phyloP scores from a whole-genome alignment of 2,888 invertebrate genomes.

The Elegia similella region DNA sequence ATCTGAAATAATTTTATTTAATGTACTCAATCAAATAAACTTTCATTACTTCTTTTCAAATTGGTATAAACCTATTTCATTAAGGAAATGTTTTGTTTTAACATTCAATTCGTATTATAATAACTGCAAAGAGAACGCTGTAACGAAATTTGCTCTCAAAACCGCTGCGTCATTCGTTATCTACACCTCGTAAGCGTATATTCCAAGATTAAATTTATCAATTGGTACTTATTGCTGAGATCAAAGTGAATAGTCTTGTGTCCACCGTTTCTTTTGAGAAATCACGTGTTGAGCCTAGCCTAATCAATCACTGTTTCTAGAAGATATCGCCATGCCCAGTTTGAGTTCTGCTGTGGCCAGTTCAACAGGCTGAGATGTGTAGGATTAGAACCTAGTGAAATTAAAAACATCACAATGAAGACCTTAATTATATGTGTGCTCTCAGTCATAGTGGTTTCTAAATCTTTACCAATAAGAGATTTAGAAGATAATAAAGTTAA shows the following conservation, averaged over 20 bases:
- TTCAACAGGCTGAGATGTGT: constrained; percentile 3
- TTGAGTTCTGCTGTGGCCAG: neutral
- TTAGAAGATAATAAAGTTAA: constrained; percentile 15
- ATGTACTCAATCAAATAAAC: too few relatives aligned
- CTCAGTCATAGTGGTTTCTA: constrained; percentile 26
- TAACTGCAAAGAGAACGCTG: neutral
- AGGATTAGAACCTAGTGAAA: constrained; percentile 6
- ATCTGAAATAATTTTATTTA: too few relatives aligned
- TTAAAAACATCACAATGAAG: constrained; percentile 31
- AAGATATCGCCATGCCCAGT: constrained; percentile 5
- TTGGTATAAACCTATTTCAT: too few relatives aligned
- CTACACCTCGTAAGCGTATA: neutral
- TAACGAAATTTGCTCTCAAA: neutral
- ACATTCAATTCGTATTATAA: too few relatives aligned
- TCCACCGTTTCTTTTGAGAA: neutral
- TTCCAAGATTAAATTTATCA: constrained; percentile 1
- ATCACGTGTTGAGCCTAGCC: neutral
- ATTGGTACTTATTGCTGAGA: neutral
- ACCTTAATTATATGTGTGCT: constrained; percentile 30
- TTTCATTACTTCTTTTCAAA: too few relatives aligned
- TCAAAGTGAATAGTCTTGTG: neutral
- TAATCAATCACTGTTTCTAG: neutral
- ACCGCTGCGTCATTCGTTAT: neutral
- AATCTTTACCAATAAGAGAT: constrained; percentile 34
- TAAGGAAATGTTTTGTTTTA: too few relatives aligned